Evolutionary conservation across 2,797 vertebrate species (phyloP).

Genomic region (Acanthiza pusilla): DNA sequence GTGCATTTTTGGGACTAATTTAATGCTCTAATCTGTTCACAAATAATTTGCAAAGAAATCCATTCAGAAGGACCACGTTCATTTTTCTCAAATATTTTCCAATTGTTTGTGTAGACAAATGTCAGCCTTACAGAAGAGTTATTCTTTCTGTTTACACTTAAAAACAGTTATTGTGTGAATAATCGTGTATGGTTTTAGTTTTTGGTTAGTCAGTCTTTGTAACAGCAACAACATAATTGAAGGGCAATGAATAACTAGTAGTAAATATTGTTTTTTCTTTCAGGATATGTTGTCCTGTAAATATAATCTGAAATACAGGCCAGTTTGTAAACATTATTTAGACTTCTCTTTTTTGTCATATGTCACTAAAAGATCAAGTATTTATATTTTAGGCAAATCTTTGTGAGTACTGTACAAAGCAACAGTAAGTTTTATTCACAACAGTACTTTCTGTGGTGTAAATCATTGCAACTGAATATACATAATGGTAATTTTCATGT

Average conservation of each 20-base stretch:
- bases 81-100: neutral
- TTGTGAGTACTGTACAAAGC: neutral
- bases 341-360: neutral
- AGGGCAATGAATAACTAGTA: neutral
- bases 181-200: neutral
- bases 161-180: neutral
- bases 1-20: neutral
- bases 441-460: neutral
- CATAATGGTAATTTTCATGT: neutral
- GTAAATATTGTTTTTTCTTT: neutral
- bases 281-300: neutral
- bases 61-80: accelerated
- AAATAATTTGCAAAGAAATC: neutral
- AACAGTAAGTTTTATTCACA: neutral
- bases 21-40: neutral
- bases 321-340: neutral
- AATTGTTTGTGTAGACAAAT: neutral
- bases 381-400: neutral
- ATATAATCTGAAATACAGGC: neutral
- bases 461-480: neutral
- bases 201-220: neutral
- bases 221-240: neutral
- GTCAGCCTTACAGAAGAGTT: neutral
- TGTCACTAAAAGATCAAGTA: neutral
- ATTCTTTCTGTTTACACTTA: neutral